Evolutionary conservation across 2,888 invertebrate species (phyloP), one percentile per base, ranked within the genome.

Genomic region (Drosophila histrio): DNA sequence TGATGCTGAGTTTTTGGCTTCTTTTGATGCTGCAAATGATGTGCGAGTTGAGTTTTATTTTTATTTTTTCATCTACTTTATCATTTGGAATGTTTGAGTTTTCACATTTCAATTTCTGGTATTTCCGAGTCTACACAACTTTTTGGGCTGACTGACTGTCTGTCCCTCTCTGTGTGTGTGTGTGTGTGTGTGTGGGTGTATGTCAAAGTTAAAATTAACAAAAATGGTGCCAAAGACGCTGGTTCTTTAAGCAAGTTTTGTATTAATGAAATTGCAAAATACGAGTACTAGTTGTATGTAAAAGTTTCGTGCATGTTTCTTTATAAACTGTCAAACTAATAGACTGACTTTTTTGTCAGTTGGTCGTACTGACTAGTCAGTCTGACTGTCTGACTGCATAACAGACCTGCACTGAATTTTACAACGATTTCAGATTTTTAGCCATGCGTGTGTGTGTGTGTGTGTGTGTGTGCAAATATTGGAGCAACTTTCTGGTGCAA

Each of bases 211-310:
- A 26, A 83, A 87, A 83, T 83, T 83, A 83, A 85, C 87, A 87
- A 79, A 83, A 83, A 76, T 72, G 76, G 64, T 54, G 64, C 66
- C 43, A 63, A 70, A 60, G 63, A 62, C 57, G 63, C 39, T 47
- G 65, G 66, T 60, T 67, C 70, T 64, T 72, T 70, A 78, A 76
- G 69, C 67, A 87, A 83, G 88, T 86, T 84, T 86, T 72, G 81
- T 84, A 84, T 88, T 84, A 84, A 84, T 88, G 84, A 84, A 84
- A 84, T 84, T 84, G 88, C 87, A 88, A 88, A 88, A 88, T 88
- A 66, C 72, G 38, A 38, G 24, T 52, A 49, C 11, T 21, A 5
- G 22, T 41, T 5, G 39, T 49, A 79, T 86, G 77, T 71, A 80
- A 69, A 84, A 84, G 78, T 88, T 81, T 84, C 65, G 61, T 87